These are phyloP conservation scores for Drosophila bocqueti DNA, from an alignment of 1,140 invertebrate species.

Conservation along the genomic window DNA sequence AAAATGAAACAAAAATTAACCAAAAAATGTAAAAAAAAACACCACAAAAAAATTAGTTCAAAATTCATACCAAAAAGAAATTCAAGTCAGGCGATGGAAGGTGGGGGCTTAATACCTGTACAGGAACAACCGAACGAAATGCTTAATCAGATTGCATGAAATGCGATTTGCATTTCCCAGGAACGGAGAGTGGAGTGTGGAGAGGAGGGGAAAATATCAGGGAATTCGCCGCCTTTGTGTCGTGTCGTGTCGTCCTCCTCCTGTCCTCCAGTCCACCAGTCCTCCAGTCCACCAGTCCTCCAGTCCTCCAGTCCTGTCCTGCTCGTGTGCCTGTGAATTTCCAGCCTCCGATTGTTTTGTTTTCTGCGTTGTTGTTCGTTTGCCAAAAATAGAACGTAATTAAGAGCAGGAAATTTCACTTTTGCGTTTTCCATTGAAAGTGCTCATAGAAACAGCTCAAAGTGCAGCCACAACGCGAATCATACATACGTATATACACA, in stretches of 20 bases:
- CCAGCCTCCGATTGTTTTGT: slow-evolving; percentile 13
- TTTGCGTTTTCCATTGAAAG: slow-evolving; percentile 49
- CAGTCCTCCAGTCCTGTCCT: slow-evolving; percentile 5
- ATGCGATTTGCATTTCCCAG: slow-evolving; percentile 45
- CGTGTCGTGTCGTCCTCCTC: background rate
- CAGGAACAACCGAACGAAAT: slow-evolving; percentile 14
- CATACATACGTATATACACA: background rate
- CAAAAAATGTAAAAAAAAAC: background rate
- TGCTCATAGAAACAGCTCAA: slow-evolving; percentile 22
- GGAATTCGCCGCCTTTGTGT: slow-evolving; percentile 19
- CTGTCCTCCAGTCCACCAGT: background rate
- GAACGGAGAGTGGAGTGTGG: background rate
- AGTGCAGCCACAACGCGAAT: slow-evolving; percentile 24
- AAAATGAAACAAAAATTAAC: background rate
- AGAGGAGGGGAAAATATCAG: background rate
- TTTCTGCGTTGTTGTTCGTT: slow-evolving; percentile 19
- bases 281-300: slow-evolving; percentile 1
- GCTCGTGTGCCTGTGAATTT: slow-evolving; percentile 1
- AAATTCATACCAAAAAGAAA: slow-evolving; percentile 21
- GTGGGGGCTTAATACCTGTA: slow-evolving; percentile 6
- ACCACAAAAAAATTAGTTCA: background rate
- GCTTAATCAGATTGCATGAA: slow-evolving; percentile 47
- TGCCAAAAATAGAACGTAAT: slow-evolving; percentile 59
- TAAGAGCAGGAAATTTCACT: slow-evolving; percentile 58
- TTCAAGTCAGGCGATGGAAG: background rate